Evolutionary conservation across 1,140 invertebrate genomes (phyloP).

Genomic region (Lordiphosa collinella): DNA sequence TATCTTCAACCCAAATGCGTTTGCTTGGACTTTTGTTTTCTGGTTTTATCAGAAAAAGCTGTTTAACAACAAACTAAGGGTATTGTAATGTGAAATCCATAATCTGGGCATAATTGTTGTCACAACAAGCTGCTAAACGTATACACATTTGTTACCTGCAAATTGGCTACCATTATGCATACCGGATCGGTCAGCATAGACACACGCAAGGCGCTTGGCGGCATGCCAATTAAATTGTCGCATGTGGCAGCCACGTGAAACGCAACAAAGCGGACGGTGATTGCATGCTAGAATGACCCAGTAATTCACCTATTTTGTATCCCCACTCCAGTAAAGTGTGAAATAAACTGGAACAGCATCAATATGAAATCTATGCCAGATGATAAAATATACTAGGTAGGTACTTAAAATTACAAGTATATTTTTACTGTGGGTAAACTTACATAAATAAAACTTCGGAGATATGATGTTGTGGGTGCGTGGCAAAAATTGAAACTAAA

Average conservation of each 20-base stretch:
- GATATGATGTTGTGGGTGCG: too few relatives aligned
- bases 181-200: constrained; percentile 23
- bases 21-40: constrained; percentile 7
- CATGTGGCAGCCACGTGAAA: constrained; percentile 64
- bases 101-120: constrained; percentile 29
- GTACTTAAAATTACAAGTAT: too few relatives aligned
- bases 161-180: constrained; percentile 37
- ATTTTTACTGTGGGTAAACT: too few relatives aligned
- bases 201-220: constrained; percentile 29
- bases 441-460: too few relatives aligned
- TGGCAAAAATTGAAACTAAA: too few relatives aligned
- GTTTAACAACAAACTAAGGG: constrained; percentile 20
- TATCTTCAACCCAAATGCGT: constrained; percentile 26
- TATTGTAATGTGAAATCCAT: constrained; percentile 22
- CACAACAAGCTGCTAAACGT: constrained; percentile 32
- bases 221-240: constrained; percentile 61
- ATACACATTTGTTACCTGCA: constrained; percentile 27
- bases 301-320: constrained; percentile 37
- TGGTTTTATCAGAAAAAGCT: constrained; percentile 31
- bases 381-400: too few relatives aligned
- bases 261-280: constrained; percentile 9
- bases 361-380: constrained; percentile 4
- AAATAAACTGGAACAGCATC: constrained; percentile 54
- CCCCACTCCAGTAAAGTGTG: constrained; percentile 31
- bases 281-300: constrained; percentile 45